A percentile compares a stretch with the other conserved stretches of the same genome.
Conservation (phyloP, 1,140 invertebrate species). For the Atta texana region DNA sequence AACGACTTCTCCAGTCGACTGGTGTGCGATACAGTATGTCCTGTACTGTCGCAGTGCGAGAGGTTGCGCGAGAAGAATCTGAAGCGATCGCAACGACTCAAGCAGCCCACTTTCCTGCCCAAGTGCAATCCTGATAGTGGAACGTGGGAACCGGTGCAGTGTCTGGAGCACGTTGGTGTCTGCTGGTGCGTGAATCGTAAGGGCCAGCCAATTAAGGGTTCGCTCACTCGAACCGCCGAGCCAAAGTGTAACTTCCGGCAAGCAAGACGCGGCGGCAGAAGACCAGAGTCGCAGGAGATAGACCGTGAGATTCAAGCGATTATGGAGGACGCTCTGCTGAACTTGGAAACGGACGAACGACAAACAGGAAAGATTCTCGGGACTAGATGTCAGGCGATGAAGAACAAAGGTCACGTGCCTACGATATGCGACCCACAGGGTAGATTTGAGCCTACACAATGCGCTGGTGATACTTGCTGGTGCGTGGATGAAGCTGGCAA, state of each 20-base stretch:
- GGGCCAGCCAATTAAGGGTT: conserved; percentile 93
- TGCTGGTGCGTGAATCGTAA: conserved; percentile 95
- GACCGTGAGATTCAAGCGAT: conserved; percentile 82
- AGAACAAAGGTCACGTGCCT: conserved; percentile 86
- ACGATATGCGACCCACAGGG: conserved; percentile 89
- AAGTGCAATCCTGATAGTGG: conserved; percentile 91
- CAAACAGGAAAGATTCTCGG: conserved; percentile 76
- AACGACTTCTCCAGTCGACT: conserved; percentile 95
- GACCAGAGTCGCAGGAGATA: conserved; percentile 78
- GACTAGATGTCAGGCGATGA: conserved; percentile 89
- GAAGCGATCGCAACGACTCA: conserved; percentile 89
- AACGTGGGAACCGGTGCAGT: conserved; percentile 93
- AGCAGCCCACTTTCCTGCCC: conserved; percentile 90
- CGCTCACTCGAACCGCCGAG: conserved; percentile 90
- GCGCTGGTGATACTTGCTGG: conserved; percentile 92
- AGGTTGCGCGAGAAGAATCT: conserved; percentile 92
- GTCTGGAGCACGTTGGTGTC: conserved; percentile 92
- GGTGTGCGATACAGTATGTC: conserved; percentile 94
- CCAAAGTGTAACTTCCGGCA: conserved; percentile 92
- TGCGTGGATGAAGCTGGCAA: conserved; percentile 95
- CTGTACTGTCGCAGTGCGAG: conserved; percentile 93
- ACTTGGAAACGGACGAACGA: conserved; percentile 73
- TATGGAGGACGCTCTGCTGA: conserved; percentile 77
- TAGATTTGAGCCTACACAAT: conserved; percentile 91
- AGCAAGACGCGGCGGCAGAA: conserved; percentile 87